Conservation (phyloP, 2,113 vertebrate genomes). For the Ginglymostoma cirratum region DNA sequence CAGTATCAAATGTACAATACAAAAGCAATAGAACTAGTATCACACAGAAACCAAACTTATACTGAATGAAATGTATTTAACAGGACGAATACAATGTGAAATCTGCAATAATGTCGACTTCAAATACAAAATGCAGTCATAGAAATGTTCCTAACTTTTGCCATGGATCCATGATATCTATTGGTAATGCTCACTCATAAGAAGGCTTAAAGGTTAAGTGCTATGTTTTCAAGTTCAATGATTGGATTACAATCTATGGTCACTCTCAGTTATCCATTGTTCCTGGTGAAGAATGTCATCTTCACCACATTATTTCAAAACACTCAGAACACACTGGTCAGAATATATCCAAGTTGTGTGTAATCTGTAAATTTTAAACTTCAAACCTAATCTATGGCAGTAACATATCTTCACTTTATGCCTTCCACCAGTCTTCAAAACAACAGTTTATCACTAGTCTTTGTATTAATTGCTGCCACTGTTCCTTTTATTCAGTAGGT, state of each 20-base stretch:
- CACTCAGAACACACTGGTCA: neutral
- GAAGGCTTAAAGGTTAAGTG: neutral
- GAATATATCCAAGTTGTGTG: no score
- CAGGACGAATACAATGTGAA: neutral
- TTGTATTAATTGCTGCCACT: no score
- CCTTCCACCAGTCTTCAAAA: no score
- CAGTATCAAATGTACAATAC: neutral
- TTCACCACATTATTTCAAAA: neutral
- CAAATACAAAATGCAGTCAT: neutral
- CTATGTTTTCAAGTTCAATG: neutral
- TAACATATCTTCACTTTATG: no score
- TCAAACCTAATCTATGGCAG: no score
- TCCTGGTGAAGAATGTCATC: neutral
- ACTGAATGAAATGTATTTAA: neutral
- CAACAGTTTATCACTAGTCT: no score
- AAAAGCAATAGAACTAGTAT: neutral
- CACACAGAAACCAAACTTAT: neutral
- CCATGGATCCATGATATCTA: neutral
- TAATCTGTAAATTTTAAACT: no score
- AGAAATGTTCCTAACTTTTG: neutral
- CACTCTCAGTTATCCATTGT: neutral
- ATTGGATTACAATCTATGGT: neutral
- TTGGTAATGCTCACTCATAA: neutral
- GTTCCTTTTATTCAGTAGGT: no score
- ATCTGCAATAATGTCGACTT: neutral